phyloP scores from a whole-genome alignment of 2,797 vertebrate species.

The Bradypodion ventrale region DNA sequence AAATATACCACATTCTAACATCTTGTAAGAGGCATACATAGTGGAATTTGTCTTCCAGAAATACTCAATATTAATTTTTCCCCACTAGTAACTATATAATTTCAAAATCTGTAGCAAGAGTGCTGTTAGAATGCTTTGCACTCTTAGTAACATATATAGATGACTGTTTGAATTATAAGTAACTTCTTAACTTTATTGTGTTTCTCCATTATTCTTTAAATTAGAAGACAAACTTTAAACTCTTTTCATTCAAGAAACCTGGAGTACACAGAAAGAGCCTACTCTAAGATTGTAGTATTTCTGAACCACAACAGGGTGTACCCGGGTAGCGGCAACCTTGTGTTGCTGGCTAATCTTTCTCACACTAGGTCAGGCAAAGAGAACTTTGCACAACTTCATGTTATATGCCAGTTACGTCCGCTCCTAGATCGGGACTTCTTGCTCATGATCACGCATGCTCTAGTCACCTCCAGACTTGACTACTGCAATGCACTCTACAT shows the following conservation, averaged over 20 bases:
- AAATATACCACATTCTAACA: background rate
- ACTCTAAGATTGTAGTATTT: too few relatives aligned
- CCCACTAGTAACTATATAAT: background rate
- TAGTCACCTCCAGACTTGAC: too few relatives aligned
- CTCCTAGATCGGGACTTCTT: too few relatives aligned
- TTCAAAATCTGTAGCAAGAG: background rate
- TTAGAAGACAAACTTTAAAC: slow-evolving; percentile 23
- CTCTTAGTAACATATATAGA: background rate
- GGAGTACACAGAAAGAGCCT: too few relatives aligned
- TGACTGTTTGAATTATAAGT: background rate
- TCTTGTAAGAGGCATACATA: background rate
- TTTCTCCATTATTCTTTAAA: slow-evolving; percentile 8
- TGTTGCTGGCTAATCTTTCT: too few relatives aligned
- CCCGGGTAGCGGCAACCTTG: too few relatives aligned
- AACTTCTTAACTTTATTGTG: slow-evolving; percentile 15
- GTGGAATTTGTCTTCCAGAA: background rate
- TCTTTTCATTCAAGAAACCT: slow-evolving; percentile 29
- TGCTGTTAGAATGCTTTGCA: background rate
- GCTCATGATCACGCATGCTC: too few relatives aligned
- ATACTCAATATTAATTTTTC: background rate
- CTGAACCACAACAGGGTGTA: too few relatives aligned
- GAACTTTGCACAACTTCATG: too few relatives aligned
- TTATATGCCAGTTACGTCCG: too few relatives aligned
- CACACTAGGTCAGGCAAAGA: too few relatives aligned
- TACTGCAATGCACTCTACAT: too few relatives aligned